These are phyloP conservation scores for Diplolepis rosae DNA, from an alignment of 2,888 invertebrate genomes.

Conservation along the genomic window DNA sequence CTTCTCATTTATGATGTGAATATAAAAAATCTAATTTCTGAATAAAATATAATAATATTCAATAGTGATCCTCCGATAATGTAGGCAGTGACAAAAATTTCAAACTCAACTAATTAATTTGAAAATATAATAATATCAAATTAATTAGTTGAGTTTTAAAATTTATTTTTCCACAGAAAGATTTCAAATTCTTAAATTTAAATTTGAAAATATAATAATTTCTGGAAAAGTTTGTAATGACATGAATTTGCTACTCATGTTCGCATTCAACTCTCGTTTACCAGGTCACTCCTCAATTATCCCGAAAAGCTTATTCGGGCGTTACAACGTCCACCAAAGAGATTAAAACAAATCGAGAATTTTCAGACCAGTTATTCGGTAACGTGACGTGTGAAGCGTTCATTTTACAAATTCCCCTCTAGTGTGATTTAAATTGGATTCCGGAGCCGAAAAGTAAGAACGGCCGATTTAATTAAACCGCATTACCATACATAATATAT, in stretches of 20 bases:
- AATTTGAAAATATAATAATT: too few relatives aligned
- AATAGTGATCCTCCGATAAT: too few relatives aligned
- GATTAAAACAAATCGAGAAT: constrained; percentile 26
- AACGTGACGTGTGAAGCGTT: constrained; percentile 18
- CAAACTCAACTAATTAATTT: too few relatives aligned
- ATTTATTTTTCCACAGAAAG: too few relatives aligned
- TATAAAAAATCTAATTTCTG: too few relatives aligned
- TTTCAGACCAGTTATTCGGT: constrained; percentile 27
- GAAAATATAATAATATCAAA: too few relatives aligned
- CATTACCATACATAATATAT: constrained; percentile 25
- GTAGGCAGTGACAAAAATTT: too few relatives aligned
- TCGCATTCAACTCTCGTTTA: background rate
- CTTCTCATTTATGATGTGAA: too few relatives aligned
- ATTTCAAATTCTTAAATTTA: too few relatives aligned
- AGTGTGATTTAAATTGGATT: constrained; percentile 28
- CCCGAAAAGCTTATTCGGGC: constrained; percentile 21
- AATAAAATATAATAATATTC: too few relatives aligned
- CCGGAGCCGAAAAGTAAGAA: constrained; percentile 26
- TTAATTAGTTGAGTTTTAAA: too few relatives aligned
- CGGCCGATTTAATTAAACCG: constrained; percentile 26
- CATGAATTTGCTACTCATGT: background rate
- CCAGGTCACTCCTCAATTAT: constrained; percentile 23
- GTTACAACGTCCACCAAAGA: constrained; percentile 11
- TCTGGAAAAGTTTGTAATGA: background rate
- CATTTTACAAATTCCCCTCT: constrained; percentile 29